Evolutionary conservation across 2,797 vertebrate genomes (phyloP), one percentile per base, ranked within the genome.

Genomic region (Megaceryle alcyon): DNA sequence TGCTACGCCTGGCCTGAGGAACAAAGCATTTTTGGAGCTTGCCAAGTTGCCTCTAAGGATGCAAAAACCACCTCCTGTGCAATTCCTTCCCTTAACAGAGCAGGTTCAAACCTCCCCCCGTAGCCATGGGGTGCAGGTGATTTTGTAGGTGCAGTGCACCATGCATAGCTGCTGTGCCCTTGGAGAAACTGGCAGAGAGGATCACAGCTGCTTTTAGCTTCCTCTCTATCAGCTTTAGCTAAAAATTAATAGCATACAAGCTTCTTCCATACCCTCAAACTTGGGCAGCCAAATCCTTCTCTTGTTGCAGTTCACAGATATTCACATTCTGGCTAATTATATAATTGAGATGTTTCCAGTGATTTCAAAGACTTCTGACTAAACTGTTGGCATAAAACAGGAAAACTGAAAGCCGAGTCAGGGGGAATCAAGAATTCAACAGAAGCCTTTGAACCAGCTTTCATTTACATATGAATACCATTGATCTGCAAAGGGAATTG

Each of bases 261-360:
- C 69, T 83, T 44, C 22, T 21, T 63, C 61, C 17, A 7, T 53
- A 48, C 11, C 28, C 18, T 82, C 70, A 29, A 39, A 37, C 39
- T 21, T 28, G 59, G 77, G 46, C 77, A 84, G 49, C 54, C n/a
- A 59, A 66, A 79, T 17, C 46, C 25, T 88, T 54, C 23, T 35
- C 44, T 54, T 78, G 33, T 39, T 35, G 39, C 64, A 69, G 66
- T 88, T 82, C 79, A 51, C 60, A 76, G 72, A 78, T 89, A 91
- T 6, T 65, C 79, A 22, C n/a, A 4, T 79, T 86, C 87, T 73
- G 51, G 63, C 69, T 86, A 94, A 94, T 94, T 82, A 64, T 51
- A 53, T 95, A 94, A 96, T 94, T 95, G 91, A 96, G 96, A 94
- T 92, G 87, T 92, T 94, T 91, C 91, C 82, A 79, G 85, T 79